A percentile compares a stretch with the other conserved stretches of the same genome.
Conservation (phyloP, 2,797 vertebrate species). For the Phalanger gymnotis region DNA sequence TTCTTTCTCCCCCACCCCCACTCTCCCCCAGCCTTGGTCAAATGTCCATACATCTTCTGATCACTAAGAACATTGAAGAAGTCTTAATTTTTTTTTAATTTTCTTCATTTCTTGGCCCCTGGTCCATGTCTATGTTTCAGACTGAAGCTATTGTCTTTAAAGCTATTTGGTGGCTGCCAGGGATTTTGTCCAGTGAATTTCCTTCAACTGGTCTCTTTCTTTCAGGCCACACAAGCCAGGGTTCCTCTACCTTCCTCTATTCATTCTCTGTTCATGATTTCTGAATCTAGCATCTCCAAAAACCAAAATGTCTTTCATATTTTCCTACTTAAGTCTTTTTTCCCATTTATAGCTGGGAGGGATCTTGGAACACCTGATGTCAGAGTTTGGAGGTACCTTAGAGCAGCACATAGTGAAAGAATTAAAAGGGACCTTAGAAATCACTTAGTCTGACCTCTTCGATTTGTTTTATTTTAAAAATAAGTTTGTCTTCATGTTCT, state of each 20-base stretch:
- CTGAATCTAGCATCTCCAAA: constrained; percentile 45
- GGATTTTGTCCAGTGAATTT: background rate
- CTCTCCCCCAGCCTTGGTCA: background rate
- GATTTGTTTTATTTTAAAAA: background rate
- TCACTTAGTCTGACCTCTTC: background rate
- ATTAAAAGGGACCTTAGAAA: background rate
- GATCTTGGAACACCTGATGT: background rate
- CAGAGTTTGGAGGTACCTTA: background rate
- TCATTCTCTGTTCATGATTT: constrained; percentile 19
- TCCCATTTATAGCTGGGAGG: background rate
- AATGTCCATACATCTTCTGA: background rate
- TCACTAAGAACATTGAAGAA: background rate
- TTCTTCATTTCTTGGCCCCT: background rate
- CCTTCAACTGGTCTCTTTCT: background rate
- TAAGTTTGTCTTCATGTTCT: background rate
- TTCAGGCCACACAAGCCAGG: background rate
- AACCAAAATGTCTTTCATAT: constrained; percentile 5
- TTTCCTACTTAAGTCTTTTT: background rate
- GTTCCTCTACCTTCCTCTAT: background rate
- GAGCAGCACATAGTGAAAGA: background rate
- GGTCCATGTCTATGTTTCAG: background rate
- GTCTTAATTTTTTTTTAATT: background rate
- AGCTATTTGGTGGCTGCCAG: background rate
- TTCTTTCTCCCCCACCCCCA: background rate
- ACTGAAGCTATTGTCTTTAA: too few relatives aligned